Evolutionary conservation across 1,140 invertebrate species (phyloP), one percentile per base, ranked within the genome.

Genomic region (Dufourea novaeangliae): DNA sequence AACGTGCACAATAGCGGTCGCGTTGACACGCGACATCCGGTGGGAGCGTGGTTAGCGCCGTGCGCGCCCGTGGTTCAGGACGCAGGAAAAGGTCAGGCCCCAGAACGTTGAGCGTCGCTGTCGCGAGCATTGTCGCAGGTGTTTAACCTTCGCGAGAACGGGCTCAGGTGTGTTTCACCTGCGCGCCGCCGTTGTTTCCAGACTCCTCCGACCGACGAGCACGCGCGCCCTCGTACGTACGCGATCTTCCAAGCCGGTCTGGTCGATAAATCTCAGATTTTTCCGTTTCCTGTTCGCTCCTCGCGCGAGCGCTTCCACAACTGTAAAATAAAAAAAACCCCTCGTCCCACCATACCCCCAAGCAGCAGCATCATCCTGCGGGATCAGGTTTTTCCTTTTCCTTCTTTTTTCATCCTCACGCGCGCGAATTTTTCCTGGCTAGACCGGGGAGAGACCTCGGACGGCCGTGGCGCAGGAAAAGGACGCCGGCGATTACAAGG

Each of bases 401-500:
- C 56, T 14, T 46, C 25, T 8, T 25, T 22, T 75, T 78, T 81
- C 74, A 5, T 46, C 44, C 20, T 0, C 6, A 1, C 0, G n/a
- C 5, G 46, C 46, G 5, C 34, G 34, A 37, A 37, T 67, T 64
- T n/a, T 46, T 46, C 12, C 29, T 11, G 10, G 54, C 27, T 4
- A 17, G 6, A 6, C 54, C 27, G 11, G 54, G 25, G 8, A 10
- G 34, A 52, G 10, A n/a, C 46, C 34, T 22, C 27, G 29, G 20
- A 29, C 34, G 39, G 39, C 50, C n/a, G 25, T 27, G n/a, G 34
- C 27, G 37, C 77, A 20, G 59, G 71, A 80, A 78, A 78, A 54
- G 69, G 63, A 78, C 79, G 71, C 62, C 84, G n/a, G n/a, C n/a
- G 79, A 87, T 89, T 87, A 89, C 87, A 80, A 63, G 87, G 82